A percentile compares a stretch with the other conserved stretches of the same genome.
These are phyloP conservation scores for Petrocephalus microphthalmus DNA, from an alignment of 2,113 vertebrate species.

Conservation along the genomic window DNA sequence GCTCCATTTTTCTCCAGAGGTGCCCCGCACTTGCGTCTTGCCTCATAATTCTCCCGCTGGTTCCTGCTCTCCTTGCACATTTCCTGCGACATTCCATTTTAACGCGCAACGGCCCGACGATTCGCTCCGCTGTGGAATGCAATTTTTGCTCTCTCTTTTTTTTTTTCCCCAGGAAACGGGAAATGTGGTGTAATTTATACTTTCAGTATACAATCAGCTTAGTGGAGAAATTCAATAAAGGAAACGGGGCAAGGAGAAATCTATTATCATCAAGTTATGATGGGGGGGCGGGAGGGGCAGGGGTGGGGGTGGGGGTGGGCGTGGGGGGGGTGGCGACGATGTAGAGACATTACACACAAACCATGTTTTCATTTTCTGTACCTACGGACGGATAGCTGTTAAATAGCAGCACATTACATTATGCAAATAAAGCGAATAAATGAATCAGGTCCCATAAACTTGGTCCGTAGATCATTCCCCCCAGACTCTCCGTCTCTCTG, in stretches of 20 bases:
- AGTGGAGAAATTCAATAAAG: conserved; percentile 18
- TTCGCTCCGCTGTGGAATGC: not conserved
- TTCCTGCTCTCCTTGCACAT: not conserved
- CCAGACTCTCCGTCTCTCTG: not conserved
- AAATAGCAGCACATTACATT: conserved; percentile 11
- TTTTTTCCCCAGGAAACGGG: not conserved
- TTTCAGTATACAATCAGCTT: conserved; percentile 15
- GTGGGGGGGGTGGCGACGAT: not conserved
- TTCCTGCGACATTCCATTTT: not conserved
- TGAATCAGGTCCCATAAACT: conserved; percentile 7
- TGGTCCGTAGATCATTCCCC: not conserved
- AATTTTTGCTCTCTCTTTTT: not conserved
- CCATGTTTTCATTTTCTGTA: not conserved
- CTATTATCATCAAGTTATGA: conserved; percentile 6
- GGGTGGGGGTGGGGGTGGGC: no score
- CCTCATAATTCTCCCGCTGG: not conserved
- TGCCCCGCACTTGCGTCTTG: not conserved
- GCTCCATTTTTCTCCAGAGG: not conserved
- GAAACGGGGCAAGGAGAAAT: not conserved
- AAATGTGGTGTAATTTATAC: conserved; percentile 12
- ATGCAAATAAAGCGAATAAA: conserved; percentile 8
- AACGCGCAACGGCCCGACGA: not conserved
- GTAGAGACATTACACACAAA: not conserved
- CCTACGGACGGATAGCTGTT: not conserved
- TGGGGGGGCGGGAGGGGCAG: not conserved